Conservation (phyloP, 2,113 vertebrate genomes). For the Nibea albiflora region DNA sequence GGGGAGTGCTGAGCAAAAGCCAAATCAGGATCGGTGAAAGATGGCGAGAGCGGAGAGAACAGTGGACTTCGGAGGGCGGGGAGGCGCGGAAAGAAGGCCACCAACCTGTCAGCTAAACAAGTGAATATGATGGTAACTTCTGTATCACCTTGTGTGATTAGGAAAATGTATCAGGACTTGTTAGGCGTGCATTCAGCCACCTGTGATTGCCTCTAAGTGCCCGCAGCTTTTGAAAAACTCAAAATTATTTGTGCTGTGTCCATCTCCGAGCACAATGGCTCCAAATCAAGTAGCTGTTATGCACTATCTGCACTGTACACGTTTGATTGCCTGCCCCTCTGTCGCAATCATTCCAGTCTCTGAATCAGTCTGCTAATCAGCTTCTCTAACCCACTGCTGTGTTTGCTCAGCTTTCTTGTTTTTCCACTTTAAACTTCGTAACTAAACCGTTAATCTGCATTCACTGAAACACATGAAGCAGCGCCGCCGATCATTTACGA, state of each 20-base stretch:
- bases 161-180: not conserved
- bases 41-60: not conserved
- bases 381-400: not conserved
- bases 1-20: conserved; percentile 11
- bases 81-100: not conserved
- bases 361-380: not conserved
- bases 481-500: too few relatives aligned
- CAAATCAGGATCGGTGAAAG: conserved; percentile 19
- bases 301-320: not conserved
- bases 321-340: not conserved
- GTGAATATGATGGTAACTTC: conserved; percentile 13
- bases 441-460: too few relatives aligned
- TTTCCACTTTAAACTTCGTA: too few relatives aligned
- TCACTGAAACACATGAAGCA: too few relatives aligned
- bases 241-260: not conserved
- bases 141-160: conserved; percentile 13
- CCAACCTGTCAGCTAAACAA: not conserved
- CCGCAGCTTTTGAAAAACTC: not conserved
- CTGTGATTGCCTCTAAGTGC: not conserved
- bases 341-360: not conserved
- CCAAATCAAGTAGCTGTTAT: not conserved
- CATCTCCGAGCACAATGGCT: not conserved
- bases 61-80: not conserved
- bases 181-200: not conserved
- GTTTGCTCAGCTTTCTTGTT: not conserved